Percentiles rank a stretch among this genome's conserved stretches.
Conservation (phyloP, 2,888 invertebrate genomes). For the Agapostemon virescens region DNA sequence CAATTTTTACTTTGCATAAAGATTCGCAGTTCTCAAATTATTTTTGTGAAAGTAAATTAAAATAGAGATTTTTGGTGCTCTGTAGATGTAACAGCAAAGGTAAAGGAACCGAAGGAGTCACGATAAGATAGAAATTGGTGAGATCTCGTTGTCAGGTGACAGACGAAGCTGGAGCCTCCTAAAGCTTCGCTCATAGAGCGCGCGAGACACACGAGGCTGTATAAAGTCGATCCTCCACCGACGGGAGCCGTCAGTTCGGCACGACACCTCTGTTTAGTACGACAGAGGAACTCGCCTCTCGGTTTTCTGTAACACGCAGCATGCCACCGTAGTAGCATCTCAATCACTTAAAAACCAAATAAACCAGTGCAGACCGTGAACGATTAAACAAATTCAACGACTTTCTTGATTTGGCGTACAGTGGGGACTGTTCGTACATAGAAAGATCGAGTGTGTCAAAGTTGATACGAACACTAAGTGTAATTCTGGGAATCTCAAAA, state of each 20-base stretch:
- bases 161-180: constrained; percentile 53
- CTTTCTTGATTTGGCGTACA: not conserved
- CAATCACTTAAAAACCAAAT: not conserved
- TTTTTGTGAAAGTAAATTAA: not conserved
- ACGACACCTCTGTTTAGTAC: constrained; percentile 69
- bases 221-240: constrained; percentile 72
- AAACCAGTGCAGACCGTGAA: constrained; percentile 45
- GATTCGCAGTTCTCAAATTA: not conserved
- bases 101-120: not conserved
- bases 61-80: not conserved
- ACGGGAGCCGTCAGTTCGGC: constrained; percentile 69
- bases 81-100: not conserved
- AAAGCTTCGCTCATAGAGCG: constrained; percentile 59
- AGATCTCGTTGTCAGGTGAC: constrained; percentile 58
- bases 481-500: not conserved
- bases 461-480: constrained; percentile 17
- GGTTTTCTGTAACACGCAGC: constrained; percentile 45
- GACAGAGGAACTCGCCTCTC: constrained; percentile 60
- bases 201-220: constrained; percentile 57
- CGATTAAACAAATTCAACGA: constrained; percentile 5
- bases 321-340: constrained; percentile 29
- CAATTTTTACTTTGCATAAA: not conserved
- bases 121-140: constrained; percentile 27
- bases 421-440: constrained; percentile 6
- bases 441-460: constrained; percentile 15